Percentiles rank a stretch among this genome's conserved stretches.
Evolutionary conservation across 2,113 vertebrate species (phyloP).

Genomic region (Procavia capensis): DNA sequence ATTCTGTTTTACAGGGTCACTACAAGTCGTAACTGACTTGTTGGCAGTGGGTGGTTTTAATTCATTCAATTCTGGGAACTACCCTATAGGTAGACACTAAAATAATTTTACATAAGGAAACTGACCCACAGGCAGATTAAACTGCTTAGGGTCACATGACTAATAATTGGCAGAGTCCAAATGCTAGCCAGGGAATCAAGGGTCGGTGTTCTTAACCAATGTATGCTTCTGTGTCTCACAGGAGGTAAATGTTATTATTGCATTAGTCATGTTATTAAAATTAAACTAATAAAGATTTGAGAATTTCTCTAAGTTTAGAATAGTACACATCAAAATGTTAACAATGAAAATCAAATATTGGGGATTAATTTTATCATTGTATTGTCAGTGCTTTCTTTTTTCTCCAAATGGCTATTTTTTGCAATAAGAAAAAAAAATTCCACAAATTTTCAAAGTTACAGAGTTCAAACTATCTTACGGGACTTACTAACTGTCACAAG

Average conservation of each 20-base stretch:
- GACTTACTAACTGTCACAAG: neutral
- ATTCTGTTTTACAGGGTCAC: no score
- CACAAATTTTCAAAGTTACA: neutral
- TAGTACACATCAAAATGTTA: neutral
- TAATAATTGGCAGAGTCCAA: neutral
- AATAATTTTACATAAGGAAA: slow-evolving; percentile 8
- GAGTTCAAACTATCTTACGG: neutral
- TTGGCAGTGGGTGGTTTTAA: no score
- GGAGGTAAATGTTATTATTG: neutral
- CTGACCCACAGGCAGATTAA: neutral
- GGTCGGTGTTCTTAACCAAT: neutral
- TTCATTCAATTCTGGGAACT: neutral
- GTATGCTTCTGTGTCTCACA: neutral
- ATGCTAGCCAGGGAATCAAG: neutral
- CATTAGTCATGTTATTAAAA: neutral
- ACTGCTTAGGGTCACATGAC: neutral
- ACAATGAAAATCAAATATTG: neutral
- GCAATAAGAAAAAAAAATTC: neutral
- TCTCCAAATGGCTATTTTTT: neutral
- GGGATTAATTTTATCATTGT: neutral
- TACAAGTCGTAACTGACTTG: no score
- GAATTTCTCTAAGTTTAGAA: neutral
- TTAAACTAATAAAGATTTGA: neutral
- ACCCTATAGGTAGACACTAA: neutral
- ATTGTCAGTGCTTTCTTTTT: neutral